phyloP scores from a whole-genome alignment of 2,888 invertebrate species.

The Cosmorhoe ocellata region DNA sequence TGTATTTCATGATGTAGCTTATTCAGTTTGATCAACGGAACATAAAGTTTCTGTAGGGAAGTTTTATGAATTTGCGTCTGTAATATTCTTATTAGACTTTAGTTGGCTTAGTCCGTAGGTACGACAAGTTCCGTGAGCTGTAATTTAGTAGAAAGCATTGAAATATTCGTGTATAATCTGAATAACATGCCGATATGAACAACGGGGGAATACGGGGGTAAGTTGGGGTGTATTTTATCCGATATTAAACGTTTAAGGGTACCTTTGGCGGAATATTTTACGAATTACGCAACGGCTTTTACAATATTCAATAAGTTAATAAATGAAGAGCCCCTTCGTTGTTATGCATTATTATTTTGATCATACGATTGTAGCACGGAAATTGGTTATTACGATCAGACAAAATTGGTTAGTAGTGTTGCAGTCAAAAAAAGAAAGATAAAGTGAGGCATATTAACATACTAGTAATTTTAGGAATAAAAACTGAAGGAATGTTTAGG shows the following conservation, averaged over 20 bases:
- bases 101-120: conserved; percentile 40
- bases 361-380: conserved; percentile 10
- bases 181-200: conserved; percentile 83
- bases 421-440: not conserved
- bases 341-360: conserved; percentile 22
- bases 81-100: conserved; percentile 15
- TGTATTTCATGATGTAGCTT: conserved; percentile 24
- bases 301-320: conserved; percentile 74
- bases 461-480: too few species aligned
- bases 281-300: conserved; percentile 71
- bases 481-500: too few species aligned
- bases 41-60: conserved; percentile 6
- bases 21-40: conserved; percentile 21
- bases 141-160: conserved; percentile 83
- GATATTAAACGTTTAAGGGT: conserved; percentile 79
- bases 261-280: conserved; percentile 73
- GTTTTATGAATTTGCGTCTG: conserved; percentile 10
- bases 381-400: conserved; percentile 7
- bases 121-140: conserved; percentile 74
- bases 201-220: conserved; percentile 75
- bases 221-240: conserved; percentile 79
- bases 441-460: too few species aligned
- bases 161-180: conserved; percentile 83
- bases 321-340: conserved; percentile 41
- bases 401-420: not conserved